Percentiles rank a stretch among this genome's conserved stretches.
These are phyloP conservation scores for Oeneis ivallda DNA, from an alignment of 2,888 invertebrate genomes.

Conservation along the genomic window DNA sequence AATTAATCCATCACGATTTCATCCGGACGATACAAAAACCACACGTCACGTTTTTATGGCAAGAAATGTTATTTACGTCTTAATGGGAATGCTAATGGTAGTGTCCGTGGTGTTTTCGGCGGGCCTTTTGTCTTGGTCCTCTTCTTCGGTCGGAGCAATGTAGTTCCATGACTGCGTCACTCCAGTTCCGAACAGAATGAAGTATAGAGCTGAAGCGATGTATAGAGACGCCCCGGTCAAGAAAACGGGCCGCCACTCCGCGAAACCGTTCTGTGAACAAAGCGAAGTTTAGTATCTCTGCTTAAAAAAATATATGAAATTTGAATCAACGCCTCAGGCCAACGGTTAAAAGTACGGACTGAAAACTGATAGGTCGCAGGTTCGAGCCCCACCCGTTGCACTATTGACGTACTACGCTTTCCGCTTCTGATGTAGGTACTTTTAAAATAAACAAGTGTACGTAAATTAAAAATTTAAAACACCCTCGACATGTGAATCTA, in stretches of 20 bases:
- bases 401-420: no score
- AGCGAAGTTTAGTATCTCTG: background rate
- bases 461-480: no score
- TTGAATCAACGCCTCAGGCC: no score
- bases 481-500: no score
- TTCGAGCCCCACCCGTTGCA: no score
- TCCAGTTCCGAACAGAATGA: conserved; percentile 86
- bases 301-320: no score
- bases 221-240: conserved; percentile 87
- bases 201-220: conserved; percentile 85
- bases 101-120: conserved; percentile 57
- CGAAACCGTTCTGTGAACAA: conserved; percentile 85
- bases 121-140: conserved; percentile 60
- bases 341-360: no score
- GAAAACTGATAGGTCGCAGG: no score
- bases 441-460: no score
- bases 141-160: conserved; percentile 55
- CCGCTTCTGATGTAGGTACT: no score
- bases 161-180: conserved; percentile 88
- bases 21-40: conserved; percentile 12
- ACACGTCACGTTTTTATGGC: background rate
- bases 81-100: conserved; percentile 65
- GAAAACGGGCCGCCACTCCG: conserved; percentile 88
- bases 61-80: conserved; percentile 50
- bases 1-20: conserved; percentile 11